Conservation (phyloP, 2,113 vertebrate genomes). For the Columba janthina region DNA sequence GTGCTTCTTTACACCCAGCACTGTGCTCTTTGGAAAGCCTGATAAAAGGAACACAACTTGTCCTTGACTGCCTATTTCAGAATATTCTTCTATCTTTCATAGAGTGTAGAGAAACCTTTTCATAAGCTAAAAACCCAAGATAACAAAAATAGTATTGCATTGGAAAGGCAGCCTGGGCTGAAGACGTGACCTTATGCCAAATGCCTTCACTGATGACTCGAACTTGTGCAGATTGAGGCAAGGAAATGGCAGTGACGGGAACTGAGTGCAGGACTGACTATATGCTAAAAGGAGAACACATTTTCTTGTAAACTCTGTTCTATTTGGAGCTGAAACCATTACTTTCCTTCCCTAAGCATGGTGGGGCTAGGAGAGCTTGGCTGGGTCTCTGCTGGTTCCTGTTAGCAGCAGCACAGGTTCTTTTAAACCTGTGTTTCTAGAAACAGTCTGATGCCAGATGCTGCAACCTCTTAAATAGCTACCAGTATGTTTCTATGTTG, state of each 20-base stretch:
- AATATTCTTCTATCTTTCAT: neutral
- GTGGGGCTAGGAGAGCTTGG: neutral
- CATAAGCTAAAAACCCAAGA: rapidly evolving
- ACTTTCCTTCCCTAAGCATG: neutral
- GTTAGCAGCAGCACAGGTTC: neutral
- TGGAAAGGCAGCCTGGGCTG: neutral
- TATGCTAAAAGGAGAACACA: neutral
- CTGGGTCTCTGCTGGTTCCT: neutral
- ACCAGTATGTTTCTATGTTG: neutral
- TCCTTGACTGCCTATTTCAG: neutral
- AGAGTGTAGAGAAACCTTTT: neutral
- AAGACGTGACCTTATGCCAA: neutral
- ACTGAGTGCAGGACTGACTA: neutral
- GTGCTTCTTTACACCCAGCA: neutral
- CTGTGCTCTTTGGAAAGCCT: neutral
- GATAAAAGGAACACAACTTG: neutral
- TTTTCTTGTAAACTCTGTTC: neutral
- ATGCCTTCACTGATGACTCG: neutral
- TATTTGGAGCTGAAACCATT: neutral
- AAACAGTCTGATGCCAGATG: neutral
- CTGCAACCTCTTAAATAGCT: neutral
- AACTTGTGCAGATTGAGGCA: neutral
- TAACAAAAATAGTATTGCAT: neutral
- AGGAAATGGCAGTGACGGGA: neutral
- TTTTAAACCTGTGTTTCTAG: neutral